Conservation (phyloP, 2,113 vertebrate genomes). For the Thalassoma bifasciatum region DNA sequence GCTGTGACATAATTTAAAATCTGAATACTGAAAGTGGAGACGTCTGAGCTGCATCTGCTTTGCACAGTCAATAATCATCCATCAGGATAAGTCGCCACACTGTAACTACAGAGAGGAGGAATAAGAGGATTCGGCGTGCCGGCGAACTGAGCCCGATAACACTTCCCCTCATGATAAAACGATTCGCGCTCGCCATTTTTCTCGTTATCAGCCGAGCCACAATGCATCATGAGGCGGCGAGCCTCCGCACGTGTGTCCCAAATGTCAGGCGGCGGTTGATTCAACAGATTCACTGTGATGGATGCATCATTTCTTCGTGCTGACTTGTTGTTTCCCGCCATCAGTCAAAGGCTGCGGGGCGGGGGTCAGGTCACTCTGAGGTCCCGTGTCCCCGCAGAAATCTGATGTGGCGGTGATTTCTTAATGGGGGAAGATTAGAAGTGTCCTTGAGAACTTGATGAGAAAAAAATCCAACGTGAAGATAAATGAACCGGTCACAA, state of each 20-base stretch:
- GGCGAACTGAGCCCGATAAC: constrained; percentile 22
- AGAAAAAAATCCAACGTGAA: background rate
- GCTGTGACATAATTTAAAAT: constrained; percentile 1
- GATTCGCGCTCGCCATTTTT: constrained; percentile 38
- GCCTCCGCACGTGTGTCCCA: constrained; percentile 29
- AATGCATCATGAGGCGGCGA: constrained; percentile 52
- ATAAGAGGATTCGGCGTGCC: constrained; percentile 7
- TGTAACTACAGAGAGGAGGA: background rate
- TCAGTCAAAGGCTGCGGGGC: constrained; percentile 48
- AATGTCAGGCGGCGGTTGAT: constrained; percentile 59
- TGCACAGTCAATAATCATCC: constrained; percentile 36
- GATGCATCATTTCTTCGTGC: constrained; percentile 64
- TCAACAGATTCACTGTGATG: constrained; percentile 47
- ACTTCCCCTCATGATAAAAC: constrained; percentile 21
- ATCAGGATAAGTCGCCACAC: constrained; percentile 19
- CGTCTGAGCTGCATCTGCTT: constrained; percentile 14
- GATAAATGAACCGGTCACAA: background rate
- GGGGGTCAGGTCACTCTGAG: constrained; percentile 58
- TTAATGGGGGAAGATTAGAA: background rate
- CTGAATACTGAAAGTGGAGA: background rate
- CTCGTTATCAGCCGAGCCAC: constrained; percentile 43
- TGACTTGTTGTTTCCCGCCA: constrained; percentile 60
- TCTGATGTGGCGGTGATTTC: constrained; percentile 50
- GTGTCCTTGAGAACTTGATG: background rate
- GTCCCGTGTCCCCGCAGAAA: constrained; percentile 29